phyloP scores from a whole-genome alignment of 2,113 vertebrate species.

The Ictalurus furcatus region DNA sequence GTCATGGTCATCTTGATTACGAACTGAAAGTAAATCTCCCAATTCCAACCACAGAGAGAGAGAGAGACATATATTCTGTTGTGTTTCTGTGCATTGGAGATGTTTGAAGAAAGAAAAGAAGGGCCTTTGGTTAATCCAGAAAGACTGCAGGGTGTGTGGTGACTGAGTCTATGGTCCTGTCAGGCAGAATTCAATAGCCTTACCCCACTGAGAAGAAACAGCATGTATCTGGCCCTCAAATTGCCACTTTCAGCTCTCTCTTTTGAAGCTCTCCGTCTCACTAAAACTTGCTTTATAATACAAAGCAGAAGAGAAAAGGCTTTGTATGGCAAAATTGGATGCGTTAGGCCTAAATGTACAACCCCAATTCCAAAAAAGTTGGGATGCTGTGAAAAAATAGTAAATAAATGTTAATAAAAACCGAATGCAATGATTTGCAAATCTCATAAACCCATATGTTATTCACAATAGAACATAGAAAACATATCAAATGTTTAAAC shows the following conservation, averaged over 20 bases:
- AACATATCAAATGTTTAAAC: too few relatives aligned
- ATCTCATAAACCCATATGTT: too few relatives aligned
- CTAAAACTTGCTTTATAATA: constrained; percentile 57
- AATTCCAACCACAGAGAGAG: background rate
- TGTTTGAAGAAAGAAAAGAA: constrained; percentile 21
- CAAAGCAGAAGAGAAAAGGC: constrained; percentile 61
- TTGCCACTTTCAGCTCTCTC: constrained; percentile 40
- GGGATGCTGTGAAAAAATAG: too few relatives aligned
- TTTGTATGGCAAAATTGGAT: constrained; percentile 58
- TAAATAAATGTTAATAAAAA: too few relatives aligned
- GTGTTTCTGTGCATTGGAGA: constrained; percentile 3
- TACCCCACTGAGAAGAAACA: constrained; percentile 35
- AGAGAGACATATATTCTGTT: background rate
- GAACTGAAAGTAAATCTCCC: constrained; percentile 5
- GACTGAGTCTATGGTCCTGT: constrained; percentile 27
- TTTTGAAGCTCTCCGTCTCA: constrained; percentile 62
- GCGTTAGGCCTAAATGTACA: constrained; percentile 59
- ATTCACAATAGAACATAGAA: too few relatives aligned
- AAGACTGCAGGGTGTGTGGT: constrained; percentile 11
- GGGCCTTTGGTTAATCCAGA: constrained; percentile 15
- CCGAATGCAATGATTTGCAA: too few relatives aligned
- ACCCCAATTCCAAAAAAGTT: too few relatives aligned
- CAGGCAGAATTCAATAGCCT: constrained; percentile 37
- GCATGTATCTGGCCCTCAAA: constrained; percentile 46
- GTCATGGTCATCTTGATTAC: constrained; percentile 17